Conservation (phyloP, 2,888 invertebrate species). For the Eumacrocentrus americanus region DNA sequence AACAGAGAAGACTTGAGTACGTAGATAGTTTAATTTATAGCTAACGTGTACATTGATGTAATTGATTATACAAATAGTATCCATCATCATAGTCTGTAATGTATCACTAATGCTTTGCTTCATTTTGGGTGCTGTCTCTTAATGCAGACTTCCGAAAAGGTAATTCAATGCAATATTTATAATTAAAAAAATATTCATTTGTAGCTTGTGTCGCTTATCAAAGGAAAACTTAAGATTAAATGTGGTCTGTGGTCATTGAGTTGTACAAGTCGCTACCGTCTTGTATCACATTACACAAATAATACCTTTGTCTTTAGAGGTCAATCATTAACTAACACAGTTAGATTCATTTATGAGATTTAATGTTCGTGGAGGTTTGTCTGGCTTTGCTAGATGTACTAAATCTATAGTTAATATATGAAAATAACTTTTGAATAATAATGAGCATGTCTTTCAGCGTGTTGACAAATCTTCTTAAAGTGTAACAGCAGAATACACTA, state of each 20-base stretch:
- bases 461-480: no score
- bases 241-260: neutral
- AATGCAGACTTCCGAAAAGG: constrained; percentile 67
- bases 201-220: constrained; percentile 2
- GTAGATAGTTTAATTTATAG: constrained; percentile 53
- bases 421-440: neutral
- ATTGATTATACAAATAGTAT: no score
- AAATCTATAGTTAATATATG: neutral
- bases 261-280: neutral
- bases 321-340: no score
- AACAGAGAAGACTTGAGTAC: constrained; percentile 90
- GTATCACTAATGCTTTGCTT: constrained; percentile 58
- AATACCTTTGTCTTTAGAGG: no score
- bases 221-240: neutral
- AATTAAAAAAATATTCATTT: constrained; percentile 16
- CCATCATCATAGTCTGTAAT: no score
- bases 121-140: constrained; percentile 60
- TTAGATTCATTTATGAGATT: no score
- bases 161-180: constrained; percentile 48
- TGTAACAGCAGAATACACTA: no score
- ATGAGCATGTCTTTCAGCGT: no score
- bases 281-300: no score
- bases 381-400: no score
- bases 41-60: neutral
- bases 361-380: no score